These are phyloP conservation scores for Poeciliopsis presidionis DNA, from an alignment of 2,797 vertebrate species.

Conservation along the genomic window DNA sequence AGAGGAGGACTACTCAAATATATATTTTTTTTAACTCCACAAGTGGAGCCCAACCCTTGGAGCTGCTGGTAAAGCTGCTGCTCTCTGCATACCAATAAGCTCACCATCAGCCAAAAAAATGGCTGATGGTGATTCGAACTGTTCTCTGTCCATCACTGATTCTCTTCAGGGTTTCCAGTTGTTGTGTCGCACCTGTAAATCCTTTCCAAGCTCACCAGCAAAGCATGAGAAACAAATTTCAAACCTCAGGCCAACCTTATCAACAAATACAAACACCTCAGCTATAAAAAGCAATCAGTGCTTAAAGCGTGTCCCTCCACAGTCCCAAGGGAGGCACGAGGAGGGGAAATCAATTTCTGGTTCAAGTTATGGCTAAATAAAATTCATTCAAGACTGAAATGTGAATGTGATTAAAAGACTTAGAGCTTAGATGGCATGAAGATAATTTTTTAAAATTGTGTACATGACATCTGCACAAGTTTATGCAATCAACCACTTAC, in stretches of 20 bases:
- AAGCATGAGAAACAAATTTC: background rate
- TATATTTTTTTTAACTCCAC: conserved; percentile 10
- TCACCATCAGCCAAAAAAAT: conserved; percentile 25
- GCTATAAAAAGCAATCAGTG: conserved; percentile 62
- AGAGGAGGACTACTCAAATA: background rate
- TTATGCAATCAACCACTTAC: background rate
- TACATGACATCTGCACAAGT: background rate
- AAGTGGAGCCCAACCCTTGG: background rate
- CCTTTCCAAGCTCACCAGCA: background rate
- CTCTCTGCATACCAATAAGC: conserved; percentile 34
- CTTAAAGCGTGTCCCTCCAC: conserved; percentile 23
- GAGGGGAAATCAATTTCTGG: conserved; percentile 25
- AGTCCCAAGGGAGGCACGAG: conserved; percentile 11
- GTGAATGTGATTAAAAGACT: conserved; percentile 2
- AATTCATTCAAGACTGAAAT: conserved; percentile 23
- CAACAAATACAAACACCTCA: conserved; percentile 29
- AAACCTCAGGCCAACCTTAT: conserved; percentile 35
- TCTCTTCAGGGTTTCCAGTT: conserved; percentile 13
- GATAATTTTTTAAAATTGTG: background rate
- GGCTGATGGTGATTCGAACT: conserved; percentile 13
- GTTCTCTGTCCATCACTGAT: background rate
- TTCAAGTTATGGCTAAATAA: conserved; percentile 26
- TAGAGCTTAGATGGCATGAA: background rate
- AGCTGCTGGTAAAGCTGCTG: conserved; percentile 28
- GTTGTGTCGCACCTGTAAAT: conserved; percentile 11